Evolutionary conservation across 2,888 invertebrate genomes (phyloP).

Genomic region (Diaperis boleti): DNA sequence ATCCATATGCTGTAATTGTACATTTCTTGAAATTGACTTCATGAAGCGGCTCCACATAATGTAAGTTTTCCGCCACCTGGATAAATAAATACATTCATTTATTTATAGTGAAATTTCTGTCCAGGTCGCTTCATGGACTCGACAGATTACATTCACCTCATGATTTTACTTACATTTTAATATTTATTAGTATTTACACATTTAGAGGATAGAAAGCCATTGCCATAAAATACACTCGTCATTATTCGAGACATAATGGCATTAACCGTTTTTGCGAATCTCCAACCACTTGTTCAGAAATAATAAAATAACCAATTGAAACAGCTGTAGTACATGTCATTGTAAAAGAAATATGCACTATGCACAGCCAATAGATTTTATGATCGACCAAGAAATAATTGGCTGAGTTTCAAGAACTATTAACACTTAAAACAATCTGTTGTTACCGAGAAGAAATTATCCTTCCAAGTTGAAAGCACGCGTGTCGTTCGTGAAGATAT

Average conservation of each 20-base stretch:
- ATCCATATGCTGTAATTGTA: no score
- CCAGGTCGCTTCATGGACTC: no score
- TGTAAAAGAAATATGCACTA: not conserved
- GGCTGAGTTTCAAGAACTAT: constrained; percentile 30
- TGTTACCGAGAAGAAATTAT: constrained; percentile 21
- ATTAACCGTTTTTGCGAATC: constrained; percentile 11
- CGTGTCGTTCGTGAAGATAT: constrained; percentile 9
- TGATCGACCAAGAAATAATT: constrained; percentile 24
- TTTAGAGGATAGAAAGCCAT: constrained; percentile 21
- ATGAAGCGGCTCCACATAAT: no score
- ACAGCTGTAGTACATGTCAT: constrained; percentile 5
- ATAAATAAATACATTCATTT: no score
- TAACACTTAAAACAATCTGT: constrained; percentile 27
- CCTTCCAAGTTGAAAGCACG: constrained; percentile 4
- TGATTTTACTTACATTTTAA: no score
- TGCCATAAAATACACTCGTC: constrained; percentile 18
- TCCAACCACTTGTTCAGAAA: constrained; percentile 22
- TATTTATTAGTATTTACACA: no score
- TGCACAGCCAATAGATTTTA: constrained; percentile 23
- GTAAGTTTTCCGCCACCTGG: no score
- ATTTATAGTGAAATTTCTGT: no score
- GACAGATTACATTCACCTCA: no score
- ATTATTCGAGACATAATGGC: no score
- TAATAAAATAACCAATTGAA: constrained; percentile 17
- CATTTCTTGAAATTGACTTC: no score